Conservation (phyloP, 2,888 invertebrate species). For the Caenorhabditis macrosperma region DNA sequence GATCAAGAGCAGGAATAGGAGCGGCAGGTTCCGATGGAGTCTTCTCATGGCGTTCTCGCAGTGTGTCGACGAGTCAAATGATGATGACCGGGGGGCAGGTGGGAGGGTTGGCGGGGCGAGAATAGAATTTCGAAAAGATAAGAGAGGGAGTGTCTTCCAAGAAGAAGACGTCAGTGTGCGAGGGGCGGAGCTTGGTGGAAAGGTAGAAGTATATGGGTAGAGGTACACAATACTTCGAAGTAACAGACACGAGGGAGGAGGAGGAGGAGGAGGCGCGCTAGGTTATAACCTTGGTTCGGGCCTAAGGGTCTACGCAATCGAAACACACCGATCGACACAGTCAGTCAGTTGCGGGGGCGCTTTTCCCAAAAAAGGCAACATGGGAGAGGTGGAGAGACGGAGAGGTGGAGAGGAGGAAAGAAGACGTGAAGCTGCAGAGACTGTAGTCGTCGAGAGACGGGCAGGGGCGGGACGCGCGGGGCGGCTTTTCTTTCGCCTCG, state of each 20-base stretch:
- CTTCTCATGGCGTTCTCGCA: conserved; percentile 38
- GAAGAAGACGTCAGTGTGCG: conserved; percentile 12
- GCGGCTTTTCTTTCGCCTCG: conserved; percentile 13
- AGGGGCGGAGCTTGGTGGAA: conserved; percentile 25
- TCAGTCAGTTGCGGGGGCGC: conserved; percentile 33
- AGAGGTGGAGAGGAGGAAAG: conserved; percentile 20
- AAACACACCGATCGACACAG: conserved; percentile 27
- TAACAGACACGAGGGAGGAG: conserved; percentile 21
- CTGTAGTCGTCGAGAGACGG: neutral
- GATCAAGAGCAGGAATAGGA: conserved; percentile 17
- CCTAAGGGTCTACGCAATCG: conserved; percentile 38
- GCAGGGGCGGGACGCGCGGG: conserved; percentile 16
- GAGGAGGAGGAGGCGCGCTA: neutral
- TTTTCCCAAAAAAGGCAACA: conserved; percentile 51
- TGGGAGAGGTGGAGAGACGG: conserved; percentile 3
- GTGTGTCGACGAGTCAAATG: conserved; percentile 18
- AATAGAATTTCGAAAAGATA: conserved; percentile 27
- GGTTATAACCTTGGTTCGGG: conserved; percentile 47
- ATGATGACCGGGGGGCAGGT: conserved; percentile 17
- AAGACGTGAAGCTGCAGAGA: conserved; percentile 23
- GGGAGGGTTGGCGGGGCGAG: conserved; percentile 10
- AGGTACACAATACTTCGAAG: conserved; percentile 17
- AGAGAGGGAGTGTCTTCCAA: conserved; percentile 32
- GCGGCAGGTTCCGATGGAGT: conserved; percentile 38
- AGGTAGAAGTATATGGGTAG: conserved; percentile 31